phyloP scores from a whole-genome alignment of 2,888 invertebrate genomes.

The Hyposoter dolosus region DNA sequence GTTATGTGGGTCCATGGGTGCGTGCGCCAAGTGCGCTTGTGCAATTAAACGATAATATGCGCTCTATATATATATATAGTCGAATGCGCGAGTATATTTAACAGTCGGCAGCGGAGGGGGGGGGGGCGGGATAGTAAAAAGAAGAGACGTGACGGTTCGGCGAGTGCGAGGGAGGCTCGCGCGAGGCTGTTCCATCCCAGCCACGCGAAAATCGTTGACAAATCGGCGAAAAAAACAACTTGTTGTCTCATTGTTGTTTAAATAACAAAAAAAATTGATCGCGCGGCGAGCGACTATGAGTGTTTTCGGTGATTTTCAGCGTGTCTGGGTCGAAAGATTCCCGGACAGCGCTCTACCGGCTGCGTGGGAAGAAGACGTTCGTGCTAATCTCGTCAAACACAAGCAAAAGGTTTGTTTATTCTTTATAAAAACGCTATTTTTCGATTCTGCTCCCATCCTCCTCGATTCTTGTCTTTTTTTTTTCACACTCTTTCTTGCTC shows the following conservation, averaged over 20 bases:
- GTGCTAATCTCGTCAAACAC: conserved; percentile 95
- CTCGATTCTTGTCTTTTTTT: background rate
- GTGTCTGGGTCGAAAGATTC: conserved; percentile 96
- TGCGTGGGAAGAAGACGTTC: conserved; percentile 97
- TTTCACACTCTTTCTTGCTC: background rate
- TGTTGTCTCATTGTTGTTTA: background rate
- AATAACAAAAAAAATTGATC: background rate
- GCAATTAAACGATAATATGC: conserved; percentile 59
- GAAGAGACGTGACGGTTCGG: conserved; percentile 45
- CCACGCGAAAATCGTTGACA: conserved; percentile 44
- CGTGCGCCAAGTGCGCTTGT: conserved; percentile 69
- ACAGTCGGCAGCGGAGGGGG: conserved; percentile 20
- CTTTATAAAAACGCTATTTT: background rate
- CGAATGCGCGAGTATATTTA: conserved; percentile 30
- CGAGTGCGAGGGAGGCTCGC: conserved; percentile 56
- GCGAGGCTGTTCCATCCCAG: conserved; percentile 53
- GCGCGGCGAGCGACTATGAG: conserved; percentile 86
- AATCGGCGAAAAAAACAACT: conserved; percentile 7
- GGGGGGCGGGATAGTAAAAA: background rate
- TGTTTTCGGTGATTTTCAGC: conserved; percentile 96
- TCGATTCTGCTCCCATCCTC: background rate
- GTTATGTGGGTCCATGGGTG: conserved; percentile 68
- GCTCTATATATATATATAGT: conserved; percentile 5
- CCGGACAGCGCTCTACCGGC: conserved; percentile 95
- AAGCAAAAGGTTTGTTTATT: conserved; percentile 89